Evolutionary conservation across 2,888 invertebrate genomes (phyloP).

Genomic region (Ametastegia equiseti): DNA sequence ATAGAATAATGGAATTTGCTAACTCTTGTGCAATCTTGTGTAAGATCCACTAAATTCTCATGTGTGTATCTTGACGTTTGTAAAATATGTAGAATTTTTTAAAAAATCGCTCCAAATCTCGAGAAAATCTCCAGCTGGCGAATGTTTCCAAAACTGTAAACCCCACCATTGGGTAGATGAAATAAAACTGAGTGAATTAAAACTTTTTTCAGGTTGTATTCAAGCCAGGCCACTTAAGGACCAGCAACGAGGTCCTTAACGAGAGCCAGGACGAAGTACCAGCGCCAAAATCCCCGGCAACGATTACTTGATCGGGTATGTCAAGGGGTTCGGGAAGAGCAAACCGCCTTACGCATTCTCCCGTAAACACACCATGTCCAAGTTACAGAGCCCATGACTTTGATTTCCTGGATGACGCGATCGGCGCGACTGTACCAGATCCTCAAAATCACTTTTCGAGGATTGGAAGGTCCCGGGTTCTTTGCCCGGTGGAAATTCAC

Average conservation of each 20-base stretch:
- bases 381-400: constrained; percentile 61
- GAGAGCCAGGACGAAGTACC: constrained; percentile 53
- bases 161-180: no score
- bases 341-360: constrained; percentile 65
- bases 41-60: no score
- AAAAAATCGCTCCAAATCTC: no score
- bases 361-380: constrained; percentile 66
- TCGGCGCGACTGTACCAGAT: constrained; percentile 51
- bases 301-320: constrained; percentile 65
- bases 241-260: constrained; percentile 61
- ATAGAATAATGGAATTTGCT: no score
- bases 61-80: no score
- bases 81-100: no score
- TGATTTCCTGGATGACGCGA: constrained; percentile 62
- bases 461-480: constrained; percentile 43
- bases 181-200: background rate
- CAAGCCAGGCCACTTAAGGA: constrained; percentile 56
- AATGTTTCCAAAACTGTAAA: no score
- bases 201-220: constrained; percentile 58
- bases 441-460: background rate
- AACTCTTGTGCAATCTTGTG: no score
- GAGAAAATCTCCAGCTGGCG: no score
- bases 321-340: constrained; percentile 61
- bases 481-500: constrained; percentile 63
- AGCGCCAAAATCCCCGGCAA: constrained; percentile 47